These are phyloP conservation scores for Drosophila fuyamai DNA, from an alignment of 1,140 invertebrate species.

Conservation along the genomic window DNA sequence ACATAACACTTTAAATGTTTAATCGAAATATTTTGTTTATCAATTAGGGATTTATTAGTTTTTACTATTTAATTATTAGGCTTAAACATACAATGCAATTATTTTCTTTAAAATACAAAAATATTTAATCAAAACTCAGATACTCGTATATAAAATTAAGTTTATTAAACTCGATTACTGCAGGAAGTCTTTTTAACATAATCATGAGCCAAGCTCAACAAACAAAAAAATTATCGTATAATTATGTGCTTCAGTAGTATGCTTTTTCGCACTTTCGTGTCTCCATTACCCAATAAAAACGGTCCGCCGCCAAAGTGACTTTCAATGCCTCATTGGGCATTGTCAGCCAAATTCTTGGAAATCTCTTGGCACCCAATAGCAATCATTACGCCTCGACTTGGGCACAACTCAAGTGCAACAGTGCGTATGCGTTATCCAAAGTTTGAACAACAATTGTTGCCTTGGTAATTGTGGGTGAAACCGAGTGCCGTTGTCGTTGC, in stretches of 20 bases:
- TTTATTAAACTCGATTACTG: neutral
- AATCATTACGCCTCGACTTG: constrained; percentile 20
- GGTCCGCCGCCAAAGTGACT: neutral
- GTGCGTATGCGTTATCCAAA: constrained; percentile 53
- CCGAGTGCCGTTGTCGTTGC: constrained; percentile 25
- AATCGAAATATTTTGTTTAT: too few species aligned
- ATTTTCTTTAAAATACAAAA: too few species aligned
- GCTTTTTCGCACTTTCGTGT: neutral
- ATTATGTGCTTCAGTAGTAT: neutral
- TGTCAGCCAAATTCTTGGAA: constrained; percentile 15
- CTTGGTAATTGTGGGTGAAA: constrained; percentile 46
- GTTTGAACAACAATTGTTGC: constrained; percentile 54
- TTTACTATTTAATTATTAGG: too few species aligned
- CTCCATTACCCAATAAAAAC: constrained; percentile 10
- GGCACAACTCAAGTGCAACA: constrained; percentile 35
- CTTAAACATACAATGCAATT: too few species aligned
- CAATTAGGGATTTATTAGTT: too few species aligned
- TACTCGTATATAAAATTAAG: neutral
- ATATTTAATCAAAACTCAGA: too few species aligned
- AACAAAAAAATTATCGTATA: neutral
- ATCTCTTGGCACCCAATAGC: constrained; percentile 33
- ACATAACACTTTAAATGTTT: too few species aligned
- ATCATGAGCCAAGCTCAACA: neutral
- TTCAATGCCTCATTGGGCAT: constrained; percentile 13
- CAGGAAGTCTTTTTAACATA: neutral